These are phyloP conservation scores for Heliothis subflexa DNA, from an alignment of 1,140 invertebrate genomes.

Conservation along the genomic window DNA sequence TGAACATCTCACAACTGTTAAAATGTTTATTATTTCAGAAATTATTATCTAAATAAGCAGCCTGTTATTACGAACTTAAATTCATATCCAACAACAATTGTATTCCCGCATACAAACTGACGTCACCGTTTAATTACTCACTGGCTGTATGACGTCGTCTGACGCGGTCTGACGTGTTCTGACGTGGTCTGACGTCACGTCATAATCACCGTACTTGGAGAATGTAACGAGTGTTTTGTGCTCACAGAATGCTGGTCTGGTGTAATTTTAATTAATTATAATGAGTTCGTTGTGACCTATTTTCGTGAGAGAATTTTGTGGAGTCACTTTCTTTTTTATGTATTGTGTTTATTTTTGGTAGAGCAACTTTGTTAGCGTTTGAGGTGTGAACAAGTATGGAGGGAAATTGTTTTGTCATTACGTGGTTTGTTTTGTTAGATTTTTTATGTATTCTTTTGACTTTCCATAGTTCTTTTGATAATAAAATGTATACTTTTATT, in stretches of 20 bases:
- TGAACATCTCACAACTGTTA: too few relatives aligned
- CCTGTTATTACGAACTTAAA: not conserved
- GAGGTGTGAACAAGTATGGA: not conserved
- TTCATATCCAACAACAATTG: not conserved
- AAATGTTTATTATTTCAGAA: too few relatives aligned
- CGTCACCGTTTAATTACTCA: constrained; percentile 16
- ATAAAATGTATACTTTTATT: too few relatives aligned
- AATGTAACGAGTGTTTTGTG: constrained; percentile 22
- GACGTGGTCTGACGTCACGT: too few relatives aligned
- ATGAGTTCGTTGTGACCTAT: constrained; percentile 17
- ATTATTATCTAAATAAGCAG: not conserved
- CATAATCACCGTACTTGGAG: constrained; percentile 4
- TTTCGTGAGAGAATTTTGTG: constrained; percentile 2
- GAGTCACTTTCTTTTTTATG: constrained; percentile 8
- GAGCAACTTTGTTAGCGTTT: not conserved
- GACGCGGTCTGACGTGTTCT: too few relatives aligned
- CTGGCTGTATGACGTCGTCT: constrained; percentile 1
- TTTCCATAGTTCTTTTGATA: too few relatives aligned
- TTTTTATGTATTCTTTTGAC: not conserved
- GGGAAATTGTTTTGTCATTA: not conserved
- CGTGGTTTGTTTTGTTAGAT: not conserved
- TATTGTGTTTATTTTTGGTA: not conserved
- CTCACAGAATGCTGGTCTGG: not conserved
- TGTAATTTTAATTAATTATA: constrained; percentile 38
- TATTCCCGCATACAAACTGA: not conserved